Evolutionary conservation across 2,797 vertebrate species (phyloP).

Genomic region (Enteromius radiatus): DNA sequence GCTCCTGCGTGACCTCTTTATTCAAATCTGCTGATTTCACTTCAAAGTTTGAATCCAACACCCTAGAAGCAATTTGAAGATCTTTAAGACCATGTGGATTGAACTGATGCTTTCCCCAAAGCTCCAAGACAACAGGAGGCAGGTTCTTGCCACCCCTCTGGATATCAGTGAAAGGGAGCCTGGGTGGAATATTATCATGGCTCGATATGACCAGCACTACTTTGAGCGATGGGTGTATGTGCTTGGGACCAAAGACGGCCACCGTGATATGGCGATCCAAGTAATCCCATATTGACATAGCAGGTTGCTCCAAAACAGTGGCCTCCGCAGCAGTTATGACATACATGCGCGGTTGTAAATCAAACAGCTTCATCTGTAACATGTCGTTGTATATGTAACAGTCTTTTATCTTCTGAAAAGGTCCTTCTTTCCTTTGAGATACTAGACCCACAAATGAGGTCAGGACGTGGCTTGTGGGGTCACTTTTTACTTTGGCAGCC

Average conservation of each 20-base stretch:
- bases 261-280: slow-evolving; percentile 85
- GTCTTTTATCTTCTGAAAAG: slow-evolving; percentile 84
- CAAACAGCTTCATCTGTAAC: slow-evolving; percentile 87
- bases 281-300: slow-evolving; percentile 90
- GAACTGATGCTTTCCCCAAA: slow-evolving; percentile 91
- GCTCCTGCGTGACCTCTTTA: slow-evolving; percentile 83
- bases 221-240: slow-evolving; percentile 94
- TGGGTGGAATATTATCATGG: slow-evolving; percentile 87
- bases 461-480: slow-evolving; percentile 91
- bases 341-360: slow-evolving; percentile 86
- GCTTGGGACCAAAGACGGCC: slow-evolving; percentile 92
- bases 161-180: slow-evolving; percentile 86
- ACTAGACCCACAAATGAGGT: slow-evolving; percentile 85
- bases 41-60: slow-evolving; percentile 82
- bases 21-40: slow-evolving; percentile 79
- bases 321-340: slow-evolving; percentile 84
- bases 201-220: slow-evolving; percentile 85
- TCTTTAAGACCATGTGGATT: slow-evolving; percentile 81
- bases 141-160: slow-evolving; percentile 81
- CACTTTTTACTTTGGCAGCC: slow-evolving; percentile 86
- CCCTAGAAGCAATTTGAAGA: slow-evolving; percentile 77
- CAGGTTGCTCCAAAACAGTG: slow-evolving; percentile 80
- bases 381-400: slow-evolving; percentile 85
- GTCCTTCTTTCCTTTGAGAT: slow-evolving; percentile 85
- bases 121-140: slow-evolving; percentile 90